These are phyloP conservation scores for Agrochola circellaris DNA, from an alignment of 2,888 invertebrate genomes.

Conservation along the genomic window DNA sequence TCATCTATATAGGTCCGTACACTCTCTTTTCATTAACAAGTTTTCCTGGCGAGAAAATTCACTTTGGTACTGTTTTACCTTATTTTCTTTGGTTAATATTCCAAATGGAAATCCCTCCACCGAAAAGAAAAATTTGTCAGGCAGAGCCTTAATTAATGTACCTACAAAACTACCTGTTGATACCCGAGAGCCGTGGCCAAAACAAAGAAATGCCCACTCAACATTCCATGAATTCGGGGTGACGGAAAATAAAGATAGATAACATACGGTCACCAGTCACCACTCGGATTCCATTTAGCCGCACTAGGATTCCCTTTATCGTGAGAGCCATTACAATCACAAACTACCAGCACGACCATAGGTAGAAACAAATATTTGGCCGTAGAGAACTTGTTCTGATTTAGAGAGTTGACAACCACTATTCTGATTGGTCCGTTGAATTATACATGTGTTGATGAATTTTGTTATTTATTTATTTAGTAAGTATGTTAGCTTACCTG, in stretches of 20 bases:
- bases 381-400: constrained; percentile 2
- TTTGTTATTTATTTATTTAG: not conserved
- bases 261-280: constrained; percentile 17
- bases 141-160: constrained; percentile 24
- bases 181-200: constrained; percentile 26
- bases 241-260: constrained; percentile 53
- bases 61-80: not conserved
- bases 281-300: constrained; percentile 44
- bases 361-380: constrained; percentile 18
- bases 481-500: not conserved
- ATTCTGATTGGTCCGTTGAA: not conserved
- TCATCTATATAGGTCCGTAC: not conserved
- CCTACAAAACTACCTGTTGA: constrained; percentile 28
- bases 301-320: constrained; percentile 40
- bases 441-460: not conserved
- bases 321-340: constrained; percentile 26
- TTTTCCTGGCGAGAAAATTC: not conserved
- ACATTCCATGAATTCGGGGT: constrained; percentile 34
- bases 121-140: not conserved
- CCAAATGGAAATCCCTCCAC: constrained; percentile 12
- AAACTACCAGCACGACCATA: constrained; percentile 28
- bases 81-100: not conserved
- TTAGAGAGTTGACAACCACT: not conserved
- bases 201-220: constrained; percentile 43
- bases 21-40: not conserved